These are phyloP conservation scores for Saccostrea cuccullata DNA, from an alignment of 1,140 invertebrate genomes.

Conservation along the genomic window DNA sequence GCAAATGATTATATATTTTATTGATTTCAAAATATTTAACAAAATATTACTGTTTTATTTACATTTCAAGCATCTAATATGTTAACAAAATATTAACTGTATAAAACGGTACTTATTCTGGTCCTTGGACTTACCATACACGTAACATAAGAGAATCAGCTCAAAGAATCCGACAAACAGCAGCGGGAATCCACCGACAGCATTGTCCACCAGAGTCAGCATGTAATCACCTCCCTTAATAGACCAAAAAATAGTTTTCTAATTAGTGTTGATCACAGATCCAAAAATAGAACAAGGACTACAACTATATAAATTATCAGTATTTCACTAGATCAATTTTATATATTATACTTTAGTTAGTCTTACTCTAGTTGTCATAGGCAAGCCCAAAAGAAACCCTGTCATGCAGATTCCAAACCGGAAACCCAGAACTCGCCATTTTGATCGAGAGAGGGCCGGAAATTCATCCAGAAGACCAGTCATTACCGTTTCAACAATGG, in stretches of 20 bases:
- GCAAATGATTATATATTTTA: background rate
- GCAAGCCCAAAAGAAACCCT: constrained; percentile 67
- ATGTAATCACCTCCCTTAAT: constrained; percentile 86
- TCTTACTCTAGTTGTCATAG: constrained; percentile 67
- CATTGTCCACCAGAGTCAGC: constrained; percentile 90
- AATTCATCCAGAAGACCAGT: constrained; percentile 86
- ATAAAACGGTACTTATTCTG: background rate
- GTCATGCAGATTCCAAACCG: constrained; percentile 63
- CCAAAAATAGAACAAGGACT: background rate
- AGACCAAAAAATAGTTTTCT: background rate
- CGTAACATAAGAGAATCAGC: constrained; percentile 87
- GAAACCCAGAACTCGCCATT: constrained; percentile 60
- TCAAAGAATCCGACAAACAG: constrained; percentile 86
- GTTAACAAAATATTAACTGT: too few relatives aligned
- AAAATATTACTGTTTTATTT: too few relatives aligned
- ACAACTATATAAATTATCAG: background rate
- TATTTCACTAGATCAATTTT: background rate
- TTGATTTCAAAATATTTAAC: too few relatives aligned
- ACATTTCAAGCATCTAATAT: too few relatives aligned
- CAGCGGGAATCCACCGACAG: constrained; percentile 91
- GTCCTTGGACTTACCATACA: constrained; percentile 80
- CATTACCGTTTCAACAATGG: constrained; percentile 87
- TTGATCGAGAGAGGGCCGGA: constrained; percentile 77
- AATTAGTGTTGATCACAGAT: background rate
- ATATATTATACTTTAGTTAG: too few relatives aligned